Evolutionary conservation across 1,140 invertebrate genomes (phyloP), one percentile per base, ranked within the genome.

Genomic region (Condylostylus longicornis): DNA sequence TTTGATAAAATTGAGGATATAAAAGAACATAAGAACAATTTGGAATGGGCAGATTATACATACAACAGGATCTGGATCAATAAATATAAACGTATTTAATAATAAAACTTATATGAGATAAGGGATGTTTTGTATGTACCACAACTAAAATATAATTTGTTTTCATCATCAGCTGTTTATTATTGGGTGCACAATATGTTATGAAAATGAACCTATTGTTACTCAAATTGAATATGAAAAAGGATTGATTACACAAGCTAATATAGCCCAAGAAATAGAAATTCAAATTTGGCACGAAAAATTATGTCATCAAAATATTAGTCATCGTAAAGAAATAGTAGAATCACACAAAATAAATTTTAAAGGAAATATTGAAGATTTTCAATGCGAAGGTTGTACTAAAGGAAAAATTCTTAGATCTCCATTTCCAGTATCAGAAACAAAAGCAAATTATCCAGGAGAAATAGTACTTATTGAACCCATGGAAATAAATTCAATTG

Each of bases 391-490:
- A 35, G 52, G 45, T 18, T 64, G 63, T 44, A 45, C 54, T 33
- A 29, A 45, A 4, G 60, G 61, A 18, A 65, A 64, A 43, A 50
- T 54, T 28, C 50, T 58, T 39, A 12, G 54, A 23, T 37, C 43
- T 18, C 40, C 50, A 0, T 63, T 61, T 42, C 15, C 33, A 35
- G 42, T 18, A n/a, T 45, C 49, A 35, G 43, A 53, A 30, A 33
- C 37, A 2, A 45, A 18, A 30, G 42, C 43, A 13, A 45, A 38
- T 0, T 36, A 34, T 35, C 28, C 44, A 18, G 53, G 58, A 36
- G 55, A 65, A 34, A 17, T 63, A 10, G 53, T 66, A 23, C 58
- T 63, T 44, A 44, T 43, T 5, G 64, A 68, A 2, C 60, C 62
- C 5, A 64, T 69, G 53, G 41, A 58, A 22, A 39, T 38, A n/a